Percentiles rank a stretch among this genome's conserved stretches.
Conservation (phyloP, 2,888 invertebrate genomes). For the Tricholauxania praeusta region DNA sequence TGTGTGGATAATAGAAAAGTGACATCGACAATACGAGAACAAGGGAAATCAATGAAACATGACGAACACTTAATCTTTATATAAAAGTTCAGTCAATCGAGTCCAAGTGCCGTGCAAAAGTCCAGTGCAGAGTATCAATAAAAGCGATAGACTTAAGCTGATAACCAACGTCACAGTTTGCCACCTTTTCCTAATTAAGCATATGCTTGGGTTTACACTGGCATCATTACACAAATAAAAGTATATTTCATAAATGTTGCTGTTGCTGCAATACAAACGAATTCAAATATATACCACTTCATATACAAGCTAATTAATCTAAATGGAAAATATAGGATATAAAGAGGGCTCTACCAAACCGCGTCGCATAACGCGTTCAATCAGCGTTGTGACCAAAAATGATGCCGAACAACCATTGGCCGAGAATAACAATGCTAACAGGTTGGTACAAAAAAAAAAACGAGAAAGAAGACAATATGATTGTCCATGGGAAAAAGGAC, state of each 20-base stretch:
- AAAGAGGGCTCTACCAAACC: slow-evolving; percentile 70
- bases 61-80: not conserved
- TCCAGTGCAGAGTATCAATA: too few species aligned
- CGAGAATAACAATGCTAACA: slow-evolving; percentile 64
- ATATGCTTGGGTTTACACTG: not conserved
- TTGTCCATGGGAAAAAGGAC: not conserved
- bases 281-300: not conserved
- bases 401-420: slow-evolving; percentile 67
- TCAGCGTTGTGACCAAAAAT: slow-evolving; percentile 66
- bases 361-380: slow-evolving; percentile 66
- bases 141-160: too few species aligned
- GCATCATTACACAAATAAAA: not conserved
- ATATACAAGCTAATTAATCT: slow-evolving; percentile 30
- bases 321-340: slow-evolving; percentile 76
- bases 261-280: slow-evolving; percentile 8
- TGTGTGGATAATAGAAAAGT: not conserved
- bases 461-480: not conserved
- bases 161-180: not conserved
- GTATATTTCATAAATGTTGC: slow-evolving; percentile 27
- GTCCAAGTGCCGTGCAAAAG: too few species aligned
- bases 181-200: not conserved
- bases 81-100: not conserved
- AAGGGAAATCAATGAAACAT: slow-evolving; percentile 15
- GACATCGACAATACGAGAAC: not conserved
- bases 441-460: slow-evolving; percentile 51